Conservation (phyloP, 2,113 vertebrate species). For the Channa argus region DNA sequence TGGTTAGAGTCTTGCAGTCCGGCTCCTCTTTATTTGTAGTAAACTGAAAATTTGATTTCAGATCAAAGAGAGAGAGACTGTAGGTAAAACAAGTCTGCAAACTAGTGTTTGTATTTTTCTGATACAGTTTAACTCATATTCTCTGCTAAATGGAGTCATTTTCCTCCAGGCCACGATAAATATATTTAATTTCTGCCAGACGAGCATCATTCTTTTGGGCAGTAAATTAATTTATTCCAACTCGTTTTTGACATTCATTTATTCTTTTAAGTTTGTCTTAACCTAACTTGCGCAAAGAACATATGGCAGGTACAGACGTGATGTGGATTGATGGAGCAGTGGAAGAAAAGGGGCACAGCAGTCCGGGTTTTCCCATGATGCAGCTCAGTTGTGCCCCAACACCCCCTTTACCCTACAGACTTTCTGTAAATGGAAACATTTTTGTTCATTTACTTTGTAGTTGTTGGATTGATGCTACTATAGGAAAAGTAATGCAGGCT, state of each 20-base stretch:
- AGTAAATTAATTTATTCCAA: slow-evolving; percentile 1
- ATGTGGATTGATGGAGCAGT: slow-evolving; percentile 27
- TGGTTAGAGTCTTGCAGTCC: slow-evolving; percentile 18
- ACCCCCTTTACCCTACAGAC: slow-evolving; percentile 2
- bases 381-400: too few relatives aligned
- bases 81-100: background rate
- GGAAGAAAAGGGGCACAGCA: background rate
- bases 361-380: too few relatives aligned
- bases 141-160: background rate
- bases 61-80: slow-evolving; percentile 6
- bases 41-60: slow-evolving; percentile 5
- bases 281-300: background rate
- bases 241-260: too few relatives aligned
- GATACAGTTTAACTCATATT: background rate
- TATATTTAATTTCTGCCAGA: background rate
- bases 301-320: background rate
- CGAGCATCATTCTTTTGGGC: background rate
- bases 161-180: background rate
- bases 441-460: slow-evolving; percentile 1
- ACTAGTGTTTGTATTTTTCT: background rate
- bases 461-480: background rate
- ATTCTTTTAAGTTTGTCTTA: background rate
- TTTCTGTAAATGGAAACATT: slow-evolving; percentile 44
- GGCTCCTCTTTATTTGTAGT: slow-evolving; percentile 17
- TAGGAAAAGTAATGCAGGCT: slow-evolving; percentile 7